A percentile compares a stretch with the other conserved stretches of the same genome.
These are phyloP conservation scores for Linnaemya vulpina DNA, from an alignment of 2,888 invertebrate genomes.

Conservation along the genomic window DNA sequence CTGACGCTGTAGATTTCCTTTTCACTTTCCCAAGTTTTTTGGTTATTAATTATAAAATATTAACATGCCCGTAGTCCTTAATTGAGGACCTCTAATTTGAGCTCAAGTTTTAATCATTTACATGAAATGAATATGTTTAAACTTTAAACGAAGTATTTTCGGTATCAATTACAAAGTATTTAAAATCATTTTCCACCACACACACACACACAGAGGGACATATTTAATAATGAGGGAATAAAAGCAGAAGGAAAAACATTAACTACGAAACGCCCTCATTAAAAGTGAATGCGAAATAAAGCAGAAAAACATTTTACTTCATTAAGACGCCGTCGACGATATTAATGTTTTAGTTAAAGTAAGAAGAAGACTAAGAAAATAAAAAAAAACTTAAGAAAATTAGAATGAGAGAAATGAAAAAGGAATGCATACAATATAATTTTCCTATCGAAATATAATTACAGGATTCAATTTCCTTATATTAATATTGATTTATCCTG, in stretches of 20 bases:
- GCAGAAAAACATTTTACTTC: conserved; percentile 17
- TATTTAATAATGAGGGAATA: not conserved
- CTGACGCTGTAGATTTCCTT: too few species aligned
- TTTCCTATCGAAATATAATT: conserved; percentile 67
- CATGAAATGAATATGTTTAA: conserved; percentile 23
- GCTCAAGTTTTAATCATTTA: conserved; percentile 9
- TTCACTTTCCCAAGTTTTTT: too few species aligned
- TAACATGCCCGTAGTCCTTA: not conserved
- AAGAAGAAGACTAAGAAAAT: not conserved
- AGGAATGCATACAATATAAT: conserved; percentile 53
- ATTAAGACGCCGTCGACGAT: not conserved
- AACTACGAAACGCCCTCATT: conserved; percentile 20
- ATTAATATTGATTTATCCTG: conserved; percentile 70
- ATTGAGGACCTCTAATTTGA: conserved; percentile 3
- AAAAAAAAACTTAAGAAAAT: conserved; percentile 14
- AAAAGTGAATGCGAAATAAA: conserved; percentile 3
- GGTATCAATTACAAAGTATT: conserved; percentile 44
- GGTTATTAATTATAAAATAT: too few species aligned
- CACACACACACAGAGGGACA: not conserved
- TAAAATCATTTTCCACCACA: not conserved
- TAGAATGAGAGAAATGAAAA: conserved; percentile 27
- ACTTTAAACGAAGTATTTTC: conserved; percentile 13
- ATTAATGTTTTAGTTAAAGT: too few species aligned
- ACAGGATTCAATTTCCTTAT: conserved; percentile 69
- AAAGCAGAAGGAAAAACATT: not conserved